phyloP scores from a whole-genome alignment of 1,140 invertebrate species.

The Leptestheria dahalacensis region DNA sequence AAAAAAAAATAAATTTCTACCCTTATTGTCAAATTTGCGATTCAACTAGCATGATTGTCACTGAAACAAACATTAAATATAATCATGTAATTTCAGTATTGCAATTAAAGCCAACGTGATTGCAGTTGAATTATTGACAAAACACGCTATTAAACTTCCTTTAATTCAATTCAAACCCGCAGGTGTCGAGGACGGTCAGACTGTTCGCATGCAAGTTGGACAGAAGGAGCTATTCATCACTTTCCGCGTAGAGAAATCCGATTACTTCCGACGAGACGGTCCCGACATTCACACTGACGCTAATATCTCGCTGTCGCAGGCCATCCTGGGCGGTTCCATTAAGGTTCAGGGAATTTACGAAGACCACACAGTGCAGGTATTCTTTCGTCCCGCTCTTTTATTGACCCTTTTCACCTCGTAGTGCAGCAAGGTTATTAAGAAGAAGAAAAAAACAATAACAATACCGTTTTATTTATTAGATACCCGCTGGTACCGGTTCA shows the following conservation, averaged over 20 bases:
- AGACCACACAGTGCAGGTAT: constrained; percentile 71
- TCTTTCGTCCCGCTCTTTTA: too few relatives aligned
- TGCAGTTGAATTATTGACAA: too few relatives aligned
- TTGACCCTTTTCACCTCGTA: too few relatives aligned
- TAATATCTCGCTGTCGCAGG: constrained; percentile 73
- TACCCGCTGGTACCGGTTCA: constrained; percentile 79
- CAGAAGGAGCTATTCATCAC: constrained; percentile 80
- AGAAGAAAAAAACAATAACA: too few relatives aligned
- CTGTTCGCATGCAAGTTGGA: constrained; percentile 83
- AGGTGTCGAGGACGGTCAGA: constrained; percentile 89
- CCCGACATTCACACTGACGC: constrained; percentile 85
- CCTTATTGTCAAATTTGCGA: too few relatives aligned
- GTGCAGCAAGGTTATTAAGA: too few relatives aligned
- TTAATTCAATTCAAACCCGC: constrained; percentile 19
- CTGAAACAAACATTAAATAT: too few relatives aligned
- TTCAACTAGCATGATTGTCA: too few relatives aligned
- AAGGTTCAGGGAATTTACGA: constrained; percentile 88
- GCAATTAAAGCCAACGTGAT: too few relatives aligned
- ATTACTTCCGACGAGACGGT: constrained; percentile 82
- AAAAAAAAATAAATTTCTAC: too few relatives aligned
- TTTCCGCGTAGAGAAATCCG: constrained; percentile 77
- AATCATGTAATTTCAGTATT: too few relatives aligned
- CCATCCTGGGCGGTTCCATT: constrained; percentile 80
- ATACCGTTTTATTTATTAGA: constrained; percentile 35
- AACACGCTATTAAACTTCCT: too few relatives aligned